These are phyloP conservation scores for Panorpa germanica DNA, from an alignment of 2,888 invertebrate species.

Conservation along the genomic window DNA sequence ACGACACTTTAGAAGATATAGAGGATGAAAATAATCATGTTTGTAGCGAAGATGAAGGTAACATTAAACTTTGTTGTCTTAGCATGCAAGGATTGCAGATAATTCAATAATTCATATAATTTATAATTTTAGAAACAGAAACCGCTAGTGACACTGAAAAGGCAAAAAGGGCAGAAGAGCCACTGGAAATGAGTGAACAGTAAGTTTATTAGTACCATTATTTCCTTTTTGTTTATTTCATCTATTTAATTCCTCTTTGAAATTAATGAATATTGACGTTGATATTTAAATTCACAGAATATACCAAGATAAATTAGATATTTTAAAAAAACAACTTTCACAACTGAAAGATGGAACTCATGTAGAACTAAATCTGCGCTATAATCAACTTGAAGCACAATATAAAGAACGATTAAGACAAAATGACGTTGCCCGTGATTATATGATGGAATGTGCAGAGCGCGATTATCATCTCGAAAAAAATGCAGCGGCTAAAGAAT, in stretches of 20 bases:
- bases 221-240: conserved; percentile 2
- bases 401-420: conserved; percentile 62
- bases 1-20: conserved; percentile 48
- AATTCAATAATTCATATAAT: conserved; percentile 12
- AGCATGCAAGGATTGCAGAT: background rate
- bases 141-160: conserved; percentile 80
- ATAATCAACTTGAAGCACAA: conserved; percentile 65
- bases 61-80: conserved; percentile 23
- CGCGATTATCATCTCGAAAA: conserved; percentile 76
- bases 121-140: conserved; percentile 48
- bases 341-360: conserved; percentile 74
- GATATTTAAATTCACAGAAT: too few relatives aligned
- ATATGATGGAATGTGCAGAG: conserved; percentile 72
- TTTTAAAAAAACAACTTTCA: conserved; percentile 73
- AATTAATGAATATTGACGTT: conserved; percentile 34
- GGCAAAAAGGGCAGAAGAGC: conserved; percentile 22
- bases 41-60: conserved; percentile 27
- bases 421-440: conserved; percentile 60
- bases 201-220: conserved; percentile 12
- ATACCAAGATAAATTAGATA: conserved; percentile 79
- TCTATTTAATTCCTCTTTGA: conserved; percentile 4
- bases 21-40: too few relatives aligned
- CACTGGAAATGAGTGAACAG: conserved; percentile 23
- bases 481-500: conserved; percentile 76
- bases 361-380: conserved; percentile 65